A percentile compares a stretch with the other conserved stretches of the same genome.
Conservation (phyloP, 2,888 invertebrate species). For the Nomada fucata region DNA sequence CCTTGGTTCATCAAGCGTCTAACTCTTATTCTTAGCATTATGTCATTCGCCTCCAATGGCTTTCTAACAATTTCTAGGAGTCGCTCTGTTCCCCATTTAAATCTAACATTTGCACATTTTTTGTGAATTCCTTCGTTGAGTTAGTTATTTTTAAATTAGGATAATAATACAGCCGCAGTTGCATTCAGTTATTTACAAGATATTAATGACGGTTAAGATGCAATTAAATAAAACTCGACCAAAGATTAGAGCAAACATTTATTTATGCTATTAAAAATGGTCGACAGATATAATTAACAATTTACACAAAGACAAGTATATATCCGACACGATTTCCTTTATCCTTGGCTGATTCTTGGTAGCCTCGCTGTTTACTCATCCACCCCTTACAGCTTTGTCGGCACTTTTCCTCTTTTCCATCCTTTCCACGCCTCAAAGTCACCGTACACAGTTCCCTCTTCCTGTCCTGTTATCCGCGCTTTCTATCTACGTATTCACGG, state of each 20-base stretch:
- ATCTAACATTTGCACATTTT: not conserved
- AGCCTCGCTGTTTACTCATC: not conserved
- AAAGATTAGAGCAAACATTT: not conserved
- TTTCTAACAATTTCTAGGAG: constrained; percentile 27
- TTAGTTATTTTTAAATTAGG: not conserved
- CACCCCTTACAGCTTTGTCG: constrained; percentile 10
- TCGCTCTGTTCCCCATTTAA: not conserved
- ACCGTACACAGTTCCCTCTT: not conserved
- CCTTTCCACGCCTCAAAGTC: not conserved
- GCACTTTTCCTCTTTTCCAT: constrained; percentile 11
- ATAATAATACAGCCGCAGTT: not conserved
- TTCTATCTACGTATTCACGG: constrained; percentile 7
- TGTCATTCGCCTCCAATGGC: constrained; percentile 1
- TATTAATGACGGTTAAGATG: not conserved
- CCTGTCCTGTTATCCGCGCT: not conserved
- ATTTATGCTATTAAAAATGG: not conserved
- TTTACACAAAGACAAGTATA: not conserved
- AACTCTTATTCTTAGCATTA: constrained; percentile 15
- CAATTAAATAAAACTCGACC: not conserved
- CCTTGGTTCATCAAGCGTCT: constrained; percentile 24
- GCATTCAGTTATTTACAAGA: too few relatives aligned
- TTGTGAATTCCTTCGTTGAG: not conserved
- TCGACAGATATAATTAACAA: constrained; percentile 10
- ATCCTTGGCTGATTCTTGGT: not conserved
- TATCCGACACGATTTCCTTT: not conserved